Evolutionary conservation across 1,140 invertebrate species (phyloP).

Genomic region (Sitodiplosis mosellana): DNA sequence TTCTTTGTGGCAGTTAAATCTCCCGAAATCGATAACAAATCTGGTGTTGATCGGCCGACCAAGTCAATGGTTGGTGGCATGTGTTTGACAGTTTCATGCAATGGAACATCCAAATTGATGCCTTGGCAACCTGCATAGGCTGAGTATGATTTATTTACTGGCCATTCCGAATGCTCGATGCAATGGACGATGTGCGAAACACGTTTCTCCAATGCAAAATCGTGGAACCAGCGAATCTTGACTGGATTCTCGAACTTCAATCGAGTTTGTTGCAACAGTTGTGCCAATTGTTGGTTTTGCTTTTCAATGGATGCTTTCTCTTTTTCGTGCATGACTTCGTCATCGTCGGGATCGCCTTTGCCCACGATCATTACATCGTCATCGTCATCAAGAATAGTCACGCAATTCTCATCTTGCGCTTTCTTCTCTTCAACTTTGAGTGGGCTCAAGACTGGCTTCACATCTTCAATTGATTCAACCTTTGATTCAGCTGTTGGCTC

Average conservation of each 20-base stretch:
- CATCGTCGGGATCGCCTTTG: constrained; percentile 18
- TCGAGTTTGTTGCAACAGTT: constrained; percentile 29
- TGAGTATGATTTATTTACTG: constrained; percentile 31
- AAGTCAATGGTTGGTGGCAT: constrained; percentile 15
- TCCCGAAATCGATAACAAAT: constrained; percentile 46
- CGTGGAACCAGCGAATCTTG: constrained; percentile 38
- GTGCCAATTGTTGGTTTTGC: constrained; percentile 42
- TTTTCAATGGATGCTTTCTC: constrained; percentile 33
- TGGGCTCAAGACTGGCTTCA: constrained; percentile 4
- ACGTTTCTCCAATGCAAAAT: constrained; percentile 67
- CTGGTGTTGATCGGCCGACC: constrained; percentile 29
- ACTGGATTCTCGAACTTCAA: neutral
- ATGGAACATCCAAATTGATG: constrained; percentile 29
- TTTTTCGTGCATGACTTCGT: constrained; percentile 25
- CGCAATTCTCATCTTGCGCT: constrained; percentile 6
- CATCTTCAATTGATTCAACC: constrained; percentile 6
- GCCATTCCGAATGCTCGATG: constrained; percentile 88
- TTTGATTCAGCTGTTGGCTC: too few species aligned
- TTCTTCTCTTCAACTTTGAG: constrained; percentile 1
- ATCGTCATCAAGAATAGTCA: constrained; percentile 1
- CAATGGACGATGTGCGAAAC: constrained; percentile 84
- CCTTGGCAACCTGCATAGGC: constrained; percentile 31
- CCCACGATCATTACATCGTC: constrained; percentile 4
- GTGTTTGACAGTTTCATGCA: constrained; percentile 30
- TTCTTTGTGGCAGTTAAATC: constrained; percentile 29